A percentile compares a stretch with the other conserved stretches of the same genome.
phyloP scores from a whole-genome alignment of 2,113 vertebrate genomes.

The Sylvicapra grimmia region DNA sequence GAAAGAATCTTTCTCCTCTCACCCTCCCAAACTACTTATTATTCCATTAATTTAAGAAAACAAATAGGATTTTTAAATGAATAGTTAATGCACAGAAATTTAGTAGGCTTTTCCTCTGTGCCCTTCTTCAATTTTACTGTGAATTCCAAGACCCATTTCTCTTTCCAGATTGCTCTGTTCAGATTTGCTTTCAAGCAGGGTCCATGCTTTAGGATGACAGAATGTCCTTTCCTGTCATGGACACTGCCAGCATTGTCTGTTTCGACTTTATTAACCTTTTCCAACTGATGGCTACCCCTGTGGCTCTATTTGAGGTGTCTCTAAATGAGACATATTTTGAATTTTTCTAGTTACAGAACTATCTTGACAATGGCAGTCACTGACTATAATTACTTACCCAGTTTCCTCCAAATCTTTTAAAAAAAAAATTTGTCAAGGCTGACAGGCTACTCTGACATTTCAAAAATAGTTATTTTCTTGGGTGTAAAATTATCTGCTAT shows the following conservation, averaged over 20 bases:
- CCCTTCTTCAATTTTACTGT: background rate
- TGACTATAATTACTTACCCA: conserved; percentile 60
- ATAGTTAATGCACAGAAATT: background rate
- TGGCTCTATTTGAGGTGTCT: conserved; percentile 43
- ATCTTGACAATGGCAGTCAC: conserved; percentile 65
- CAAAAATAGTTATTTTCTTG: conserved; percentile 57
- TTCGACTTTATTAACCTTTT: conserved; percentile 66
- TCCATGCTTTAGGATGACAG: background rate
- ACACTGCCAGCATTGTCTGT: background rate
- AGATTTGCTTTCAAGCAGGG: background rate
- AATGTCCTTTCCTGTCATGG: background rate
- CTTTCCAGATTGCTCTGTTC: background rate
- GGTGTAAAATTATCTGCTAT: conserved; percentile 33
- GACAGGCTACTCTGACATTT: conserved; percentile 50
- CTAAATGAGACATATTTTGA: conserved; percentile 65
- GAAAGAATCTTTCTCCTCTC: background rate
- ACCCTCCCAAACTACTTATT: background rate
- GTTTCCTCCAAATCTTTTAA: conserved; percentile 41
- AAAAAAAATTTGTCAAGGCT: conserved; percentile 54
- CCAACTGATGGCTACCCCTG: conserved; percentile 49
- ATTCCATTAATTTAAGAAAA: conserved; percentile 18
- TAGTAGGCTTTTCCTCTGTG: background rate
- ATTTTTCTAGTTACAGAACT: conserved; percentile 68
- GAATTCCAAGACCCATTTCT: background rate
- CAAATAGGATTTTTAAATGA: background rate